Evolutionary conservation across 2,113 vertebrate species (phyloP).

Genomic region (Fregetta grallaria): DNA sequence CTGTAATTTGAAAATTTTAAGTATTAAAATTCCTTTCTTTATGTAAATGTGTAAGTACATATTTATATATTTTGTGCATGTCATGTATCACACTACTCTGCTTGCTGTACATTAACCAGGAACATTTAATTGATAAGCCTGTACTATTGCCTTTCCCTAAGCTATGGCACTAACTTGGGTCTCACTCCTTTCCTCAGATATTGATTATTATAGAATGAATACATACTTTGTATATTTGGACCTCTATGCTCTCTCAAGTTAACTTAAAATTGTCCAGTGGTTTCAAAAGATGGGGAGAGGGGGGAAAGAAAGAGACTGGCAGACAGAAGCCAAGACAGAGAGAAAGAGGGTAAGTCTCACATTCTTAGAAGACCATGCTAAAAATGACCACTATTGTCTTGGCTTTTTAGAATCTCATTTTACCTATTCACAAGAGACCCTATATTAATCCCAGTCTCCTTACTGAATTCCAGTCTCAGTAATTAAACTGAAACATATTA

Average conservation of each 20-base stretch:
- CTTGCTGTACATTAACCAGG: neutral
- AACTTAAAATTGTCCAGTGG: neutral
- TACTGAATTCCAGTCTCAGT: neutral
- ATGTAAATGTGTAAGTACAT: neutral
- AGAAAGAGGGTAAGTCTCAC: neutral
- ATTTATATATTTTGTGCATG: neutral
- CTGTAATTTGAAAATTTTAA: neutral
- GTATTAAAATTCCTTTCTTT: neutral
- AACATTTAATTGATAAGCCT: neutral
- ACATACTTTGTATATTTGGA: neutral
- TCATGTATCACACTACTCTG: neutral
- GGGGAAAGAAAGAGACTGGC: neutral
- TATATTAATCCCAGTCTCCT: neutral
- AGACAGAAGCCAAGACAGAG: neutral
- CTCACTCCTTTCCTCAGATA: neutral
- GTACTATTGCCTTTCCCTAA: neutral
- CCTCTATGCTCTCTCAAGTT: neutral
- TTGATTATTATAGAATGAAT: neutral
- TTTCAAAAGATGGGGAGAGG: neutral
- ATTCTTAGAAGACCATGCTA: neutral
- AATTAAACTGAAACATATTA: neutral
- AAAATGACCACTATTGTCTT: neutral
- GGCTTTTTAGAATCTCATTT: neutral
- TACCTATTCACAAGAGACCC: neutral
- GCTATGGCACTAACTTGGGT: neutral